phyloP scores from a whole-genome alignment of 2,113 vertebrate species.

The Bos indicus region DNA sequence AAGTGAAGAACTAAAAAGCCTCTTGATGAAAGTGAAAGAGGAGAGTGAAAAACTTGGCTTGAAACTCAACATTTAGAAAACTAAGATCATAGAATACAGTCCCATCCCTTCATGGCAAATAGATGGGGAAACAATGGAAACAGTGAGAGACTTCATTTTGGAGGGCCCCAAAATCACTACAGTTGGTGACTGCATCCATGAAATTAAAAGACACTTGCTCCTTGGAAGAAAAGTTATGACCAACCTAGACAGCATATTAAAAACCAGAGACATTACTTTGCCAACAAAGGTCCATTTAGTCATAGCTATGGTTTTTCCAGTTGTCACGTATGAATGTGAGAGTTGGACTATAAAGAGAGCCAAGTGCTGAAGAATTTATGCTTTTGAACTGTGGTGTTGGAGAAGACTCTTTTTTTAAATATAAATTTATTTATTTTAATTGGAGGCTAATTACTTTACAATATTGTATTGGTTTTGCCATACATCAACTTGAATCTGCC shows the following conservation, averaged over 20 bases:
- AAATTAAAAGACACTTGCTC: not conserved
- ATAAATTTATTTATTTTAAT: no score
- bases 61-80: not conserved
- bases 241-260: not conserved
- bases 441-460: no score
- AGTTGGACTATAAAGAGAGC: not conserved
- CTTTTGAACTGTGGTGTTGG: not conserved
- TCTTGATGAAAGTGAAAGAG: not conserved
- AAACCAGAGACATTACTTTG: not conserved
- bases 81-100: not conserved
- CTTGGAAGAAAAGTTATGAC: not conserved
- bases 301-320: not conserved
- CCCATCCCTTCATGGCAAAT: not conserved
- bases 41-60: not conserved
- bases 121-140: not conserved
- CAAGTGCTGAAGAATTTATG: not conserved
- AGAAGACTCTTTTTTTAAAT: not conserved
- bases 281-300: not conserved
- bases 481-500: no score
- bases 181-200: not conserved
- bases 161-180: not conserved
- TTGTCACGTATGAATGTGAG: not conserved
- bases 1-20: not conserved
- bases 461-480: no score
- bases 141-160: not conserved